phyloP scores from a whole-genome alignment of 2,797 vertebrate genomes.

The Cichlasoma orientale region DNA sequence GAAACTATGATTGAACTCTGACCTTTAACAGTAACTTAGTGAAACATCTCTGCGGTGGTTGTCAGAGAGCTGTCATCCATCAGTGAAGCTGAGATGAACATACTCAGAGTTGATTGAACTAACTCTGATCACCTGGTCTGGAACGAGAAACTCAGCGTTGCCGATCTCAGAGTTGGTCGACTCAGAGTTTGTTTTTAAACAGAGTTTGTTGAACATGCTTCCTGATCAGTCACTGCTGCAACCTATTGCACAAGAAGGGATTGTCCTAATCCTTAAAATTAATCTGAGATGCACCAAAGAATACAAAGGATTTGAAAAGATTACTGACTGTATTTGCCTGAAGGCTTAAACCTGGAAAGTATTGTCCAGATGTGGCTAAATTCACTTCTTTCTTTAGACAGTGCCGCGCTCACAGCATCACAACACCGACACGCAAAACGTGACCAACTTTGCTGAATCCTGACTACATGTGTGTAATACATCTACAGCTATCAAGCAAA shows the following conservation, averaged over 20 bases:
- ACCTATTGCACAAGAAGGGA: conserved; percentile 44
- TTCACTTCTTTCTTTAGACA: neutral
- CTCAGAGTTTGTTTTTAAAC: no score
- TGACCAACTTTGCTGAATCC: neutral
- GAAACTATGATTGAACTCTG: no score
- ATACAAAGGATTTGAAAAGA: conserved; percentile 59
- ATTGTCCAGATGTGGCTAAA: conserved; percentile 56
- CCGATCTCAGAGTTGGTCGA: no score
- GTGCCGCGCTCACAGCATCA: neutral
- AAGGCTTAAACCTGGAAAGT: conserved; percentile 35
- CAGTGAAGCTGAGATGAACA: no score
- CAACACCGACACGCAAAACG: neutral
- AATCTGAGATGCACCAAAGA: conserved; percentile 56
- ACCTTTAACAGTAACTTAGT: no score
- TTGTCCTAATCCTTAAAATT: conserved; percentile 66
- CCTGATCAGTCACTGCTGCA: conserved; percentile 24
- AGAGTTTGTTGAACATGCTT: no score
- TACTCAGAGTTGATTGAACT: no score
- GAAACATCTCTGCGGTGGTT: no score
- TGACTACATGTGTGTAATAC: neutral
- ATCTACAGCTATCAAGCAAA: neutral
- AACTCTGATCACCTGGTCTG: no score
- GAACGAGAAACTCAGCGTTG: no score
- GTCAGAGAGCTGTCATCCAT: no score
- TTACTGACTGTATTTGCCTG: conserved; percentile 43